Evolutionary conservation across 2,797 vertebrate genomes (phyloP), one percentile per base, ranked within the genome.

Genomic region (Lateolabrax maculatus): DNA sequence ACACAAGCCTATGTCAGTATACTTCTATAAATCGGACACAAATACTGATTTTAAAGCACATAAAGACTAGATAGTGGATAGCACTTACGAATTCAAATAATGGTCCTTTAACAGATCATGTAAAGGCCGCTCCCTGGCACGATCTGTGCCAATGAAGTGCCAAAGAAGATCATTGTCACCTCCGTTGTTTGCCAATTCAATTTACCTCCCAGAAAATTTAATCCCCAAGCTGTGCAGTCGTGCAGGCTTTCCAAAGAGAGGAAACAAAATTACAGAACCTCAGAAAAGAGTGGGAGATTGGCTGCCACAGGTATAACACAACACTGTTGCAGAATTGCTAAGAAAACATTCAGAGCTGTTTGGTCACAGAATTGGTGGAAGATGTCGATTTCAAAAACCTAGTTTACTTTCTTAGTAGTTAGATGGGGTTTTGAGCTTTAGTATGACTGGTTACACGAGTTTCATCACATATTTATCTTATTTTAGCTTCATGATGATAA

Each of bases 141-240:
- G 36, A 79, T 72, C 46, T 29, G 71, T 79, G 86, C 76, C 84
- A 85, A 82, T 48, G 66, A 89, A 83, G 77, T 78, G 86, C 88
- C 90, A 82, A 76, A 79, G 81, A 87, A 88, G 90, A 92, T 91
- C 87, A 90, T 60, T 68, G 86, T 87, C 90, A 88, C 74, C 62
- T 69, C 79, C 11, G 77, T 79, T 87, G 83, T 89, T 87, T 89
- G 91, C 90, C 91, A 92, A 91, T 89, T 91, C 83, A 91, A 93
- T 92, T 94, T 91, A 89, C 78, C 90, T 88, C 81, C 85, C 71
- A 71, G 86, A 89, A 90, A 93, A 90, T 90, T 31, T 84, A 87
- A 91, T 92, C 76, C 89, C 84, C 70, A 49, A 90, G 75, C 85
- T 81, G 84, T 81, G 87, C 82, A 84, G 83, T 75, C 72, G 52